Evolutionary conservation across 2,888 invertebrate species (phyloP).

Genomic region (Ectropis crepuscularia): DNA sequence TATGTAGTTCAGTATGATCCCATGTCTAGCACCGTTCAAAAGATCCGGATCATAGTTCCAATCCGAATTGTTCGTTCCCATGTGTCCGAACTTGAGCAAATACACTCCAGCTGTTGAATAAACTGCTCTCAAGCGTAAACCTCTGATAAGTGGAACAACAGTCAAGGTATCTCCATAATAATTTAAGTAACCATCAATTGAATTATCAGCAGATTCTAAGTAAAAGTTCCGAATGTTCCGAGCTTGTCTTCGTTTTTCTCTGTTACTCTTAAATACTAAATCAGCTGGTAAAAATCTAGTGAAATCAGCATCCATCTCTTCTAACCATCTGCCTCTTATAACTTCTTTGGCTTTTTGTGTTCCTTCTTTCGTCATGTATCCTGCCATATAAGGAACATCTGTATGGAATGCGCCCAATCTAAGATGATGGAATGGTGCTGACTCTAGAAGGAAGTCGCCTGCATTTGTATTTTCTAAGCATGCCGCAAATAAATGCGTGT

Average conservation of each 20-base stretch:
- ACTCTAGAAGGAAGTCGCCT: not conserved
- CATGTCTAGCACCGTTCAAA: no score
- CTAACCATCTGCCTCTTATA: conserved; percentile 15
- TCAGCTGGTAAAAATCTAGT: conserved; percentile 5
- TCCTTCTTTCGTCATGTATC: conserved; percentile 7
- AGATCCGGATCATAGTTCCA: not conserved
- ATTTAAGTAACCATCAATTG: not conserved
- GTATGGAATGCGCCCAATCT: not conserved
- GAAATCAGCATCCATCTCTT: conserved; percentile 17
- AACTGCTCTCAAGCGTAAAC: not conserved
- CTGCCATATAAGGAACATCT: conserved; percentile 7
- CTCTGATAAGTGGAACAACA: conserved; percentile 5
- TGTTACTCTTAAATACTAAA: not conserved
- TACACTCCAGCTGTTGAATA: not conserved
- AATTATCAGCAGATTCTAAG: not conserved
- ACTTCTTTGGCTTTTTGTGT: conserved; percentile 14
- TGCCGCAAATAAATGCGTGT: conserved; percentile 8
- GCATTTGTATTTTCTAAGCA: conserved; percentile 5
- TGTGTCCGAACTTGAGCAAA: not conserved
- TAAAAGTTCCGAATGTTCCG: conserved; percentile 7
- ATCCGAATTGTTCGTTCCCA: conserved; percentile 11
- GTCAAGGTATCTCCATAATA: conserved; percentile 5
- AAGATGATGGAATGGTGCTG: not conserved
- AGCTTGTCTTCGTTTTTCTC: not conserved
- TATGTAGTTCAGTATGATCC: no score